Evolutionary conservation across 2,113 vertebrate genomes (phyloP).

Genomic region (Neofelis nebulosa): DNA sequence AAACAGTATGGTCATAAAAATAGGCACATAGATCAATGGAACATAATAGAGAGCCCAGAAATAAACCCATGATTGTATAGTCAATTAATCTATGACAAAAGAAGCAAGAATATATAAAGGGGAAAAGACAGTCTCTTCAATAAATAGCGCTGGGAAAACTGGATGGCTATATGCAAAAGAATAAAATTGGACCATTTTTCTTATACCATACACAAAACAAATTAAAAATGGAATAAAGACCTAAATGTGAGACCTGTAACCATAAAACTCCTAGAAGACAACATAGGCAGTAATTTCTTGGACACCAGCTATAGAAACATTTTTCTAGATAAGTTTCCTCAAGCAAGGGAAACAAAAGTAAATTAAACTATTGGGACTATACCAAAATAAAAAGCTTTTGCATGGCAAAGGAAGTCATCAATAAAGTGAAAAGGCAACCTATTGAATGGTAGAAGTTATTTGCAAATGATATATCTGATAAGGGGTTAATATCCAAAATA

Average conservation of each 20-base stretch:
- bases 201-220: background rate
- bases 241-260: background rate
- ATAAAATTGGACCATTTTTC: background rate
- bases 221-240: background rate
- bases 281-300: background rate
- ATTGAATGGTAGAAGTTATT: background rate
- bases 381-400: background rate
- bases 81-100: background rate
- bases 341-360: background rate
- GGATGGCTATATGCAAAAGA: background rate
- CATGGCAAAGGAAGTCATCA: background rate
- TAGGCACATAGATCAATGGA: background rate
- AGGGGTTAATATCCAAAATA: background rate
- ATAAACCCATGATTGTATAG: background rate
- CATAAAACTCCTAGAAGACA: background rate
- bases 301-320: background rate
- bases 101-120: background rate
- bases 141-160: background rate
- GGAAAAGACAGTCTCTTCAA: background rate
- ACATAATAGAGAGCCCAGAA: background rate
- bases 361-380: background rate
- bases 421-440: background rate
- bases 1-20: background rate
- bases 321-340: background rate
- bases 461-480: background rate